Evolutionary conservation across 2,797 vertebrate genomes (phyloP).

Genomic region (Taenioides sp.): DNA sequence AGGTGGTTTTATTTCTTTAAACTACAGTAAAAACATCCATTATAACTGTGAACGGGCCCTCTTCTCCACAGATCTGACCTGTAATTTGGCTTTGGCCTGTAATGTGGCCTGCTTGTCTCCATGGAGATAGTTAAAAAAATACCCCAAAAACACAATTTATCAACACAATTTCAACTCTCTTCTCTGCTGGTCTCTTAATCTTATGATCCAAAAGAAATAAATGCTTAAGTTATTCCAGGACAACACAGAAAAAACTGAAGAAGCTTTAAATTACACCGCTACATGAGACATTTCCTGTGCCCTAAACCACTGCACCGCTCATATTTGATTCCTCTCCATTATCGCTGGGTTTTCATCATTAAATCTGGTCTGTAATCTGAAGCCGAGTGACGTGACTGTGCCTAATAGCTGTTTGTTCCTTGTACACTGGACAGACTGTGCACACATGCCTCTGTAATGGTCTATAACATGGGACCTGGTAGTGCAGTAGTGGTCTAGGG

Average conservation of each 20-base stretch:
- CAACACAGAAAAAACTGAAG: background rate
- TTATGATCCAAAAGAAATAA: slow-evolving; percentile 22
- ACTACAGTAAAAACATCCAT: too few species aligned
- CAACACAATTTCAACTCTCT: too few species aligned
- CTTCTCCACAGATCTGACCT: too few species aligned
- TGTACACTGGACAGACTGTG: background rate
- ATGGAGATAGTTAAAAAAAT: too few species aligned
- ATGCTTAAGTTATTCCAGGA: slow-evolving; percentile 10
- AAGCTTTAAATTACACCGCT: slow-evolving; percentile 4
- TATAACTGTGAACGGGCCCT: too few species aligned
- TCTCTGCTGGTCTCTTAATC: background rate
- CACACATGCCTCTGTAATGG: background rate
- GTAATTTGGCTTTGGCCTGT: too few species aligned
- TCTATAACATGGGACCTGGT: too few species aligned
- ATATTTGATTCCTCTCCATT: slow-evolving; percentile 15
- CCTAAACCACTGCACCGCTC: slow-evolving; percentile 7
- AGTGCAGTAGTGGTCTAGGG: too few species aligned
- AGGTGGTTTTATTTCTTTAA: too few species aligned
- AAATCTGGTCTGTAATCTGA: slow-evolving; percentile 30
- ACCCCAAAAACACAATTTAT: too few species aligned
- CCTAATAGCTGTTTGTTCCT: slow-evolving; percentile 10
- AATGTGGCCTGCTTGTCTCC: too few species aligned
- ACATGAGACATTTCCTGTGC: slow-evolving; percentile 22
- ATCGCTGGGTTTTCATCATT: slow-evolving; percentile 28
- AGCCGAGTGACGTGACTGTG: slow-evolving; percentile 23